Conservation (phyloP, 1,140 invertebrate genomes). For the Macrostomum lignano region DNA sequence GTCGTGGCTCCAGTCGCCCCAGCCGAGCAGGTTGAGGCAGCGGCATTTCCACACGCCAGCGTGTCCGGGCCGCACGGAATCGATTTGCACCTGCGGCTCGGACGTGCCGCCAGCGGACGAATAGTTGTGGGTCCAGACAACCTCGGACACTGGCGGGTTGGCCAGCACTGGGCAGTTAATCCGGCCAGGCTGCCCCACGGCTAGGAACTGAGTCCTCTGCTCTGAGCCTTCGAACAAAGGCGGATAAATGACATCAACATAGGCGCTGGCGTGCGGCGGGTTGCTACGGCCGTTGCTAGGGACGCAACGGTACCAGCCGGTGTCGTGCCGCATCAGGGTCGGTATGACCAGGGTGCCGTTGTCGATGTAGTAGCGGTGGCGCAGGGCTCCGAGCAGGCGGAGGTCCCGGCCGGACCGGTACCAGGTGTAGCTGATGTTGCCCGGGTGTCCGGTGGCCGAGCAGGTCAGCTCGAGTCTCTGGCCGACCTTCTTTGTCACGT, state of each 20-base stretch:
- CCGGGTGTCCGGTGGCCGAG: slow-evolving; percentile 68
- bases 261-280: slow-evolving; percentile 66
- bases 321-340: slow-evolving; percentile 33
- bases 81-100: no score
- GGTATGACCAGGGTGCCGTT: slow-evolving; percentile 16
- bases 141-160: slow-evolving; percentile 68
- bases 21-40: no score
- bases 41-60: no score
- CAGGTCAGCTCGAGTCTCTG: slow-evolving; percentile 71
- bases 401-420: slow-evolving; percentile 8
- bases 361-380: slow-evolving; percentile 9
- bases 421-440: slow-evolving; percentile 77
- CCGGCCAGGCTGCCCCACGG: slow-evolving; percentile 60
- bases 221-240: no score
- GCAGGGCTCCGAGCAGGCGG: slow-evolving; percentile 3
- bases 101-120: no score
- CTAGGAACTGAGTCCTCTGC: slow-evolving; percentile 66
- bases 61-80: no score
- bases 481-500: slow-evolving; percentile 72
- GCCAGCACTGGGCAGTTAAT: slow-evolving; percentile 85
- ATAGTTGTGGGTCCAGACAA: slow-evolving; percentile 72
- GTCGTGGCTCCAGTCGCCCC: no score
- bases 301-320: slow-evolving; percentile 71
- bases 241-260: slow-evolving; percentile 89
- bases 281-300: slow-evolving; percentile 81